Base-by-base conservation (phyloP, 1,140 invertebrate genomes). In the Aphis craccivora region DNA sequence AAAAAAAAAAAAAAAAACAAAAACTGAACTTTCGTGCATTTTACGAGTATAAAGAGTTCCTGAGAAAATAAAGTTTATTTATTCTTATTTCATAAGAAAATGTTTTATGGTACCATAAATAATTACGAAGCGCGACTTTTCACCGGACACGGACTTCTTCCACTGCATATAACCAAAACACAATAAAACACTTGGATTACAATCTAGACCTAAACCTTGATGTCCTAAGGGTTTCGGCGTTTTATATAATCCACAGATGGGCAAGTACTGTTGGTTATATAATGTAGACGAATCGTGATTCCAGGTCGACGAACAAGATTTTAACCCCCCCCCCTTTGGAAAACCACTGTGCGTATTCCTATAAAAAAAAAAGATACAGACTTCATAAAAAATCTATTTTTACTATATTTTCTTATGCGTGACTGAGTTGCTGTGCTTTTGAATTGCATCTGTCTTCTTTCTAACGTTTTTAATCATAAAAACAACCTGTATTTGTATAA, bases 81-180 rank as follows among this genome's bases (percentile, higher is more conserved):
- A 89, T 89, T 55, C 51, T 89, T 55, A 89, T 89, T 89, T 89
- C 88, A 89, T 89, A 89, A 89, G 48, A 35, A 35, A 89, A 55
- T 89, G 88, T 89, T 89, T 89, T 55, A 89, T 40, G 23, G 35
- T 55, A 55, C 22, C 35, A 89, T 89, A 89, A 89, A 89, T 89
- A 53, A 89, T 89, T 89, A 55, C 88, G 51, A 89, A 89, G 35
- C 23, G 51, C n/a, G 88, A 89, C 88, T 89, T 89, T 55, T 89
- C 51, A 20, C 88, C 51, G 88, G 88, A 89, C 88, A 40, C 51
- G 23, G 51, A 30, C 7, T 89, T 37, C 48, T 89, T 89, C 87
- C 87, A 89, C 87, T 89, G 51, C 88, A 37, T n/a, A 55, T 20
- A 55, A 55, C 23, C 48, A 25, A 53, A 53, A 35, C 37, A 51